phyloP scores from a whole-genome alignment of 2,113 vertebrate genomes.

The Lagopus leucura region DNA sequence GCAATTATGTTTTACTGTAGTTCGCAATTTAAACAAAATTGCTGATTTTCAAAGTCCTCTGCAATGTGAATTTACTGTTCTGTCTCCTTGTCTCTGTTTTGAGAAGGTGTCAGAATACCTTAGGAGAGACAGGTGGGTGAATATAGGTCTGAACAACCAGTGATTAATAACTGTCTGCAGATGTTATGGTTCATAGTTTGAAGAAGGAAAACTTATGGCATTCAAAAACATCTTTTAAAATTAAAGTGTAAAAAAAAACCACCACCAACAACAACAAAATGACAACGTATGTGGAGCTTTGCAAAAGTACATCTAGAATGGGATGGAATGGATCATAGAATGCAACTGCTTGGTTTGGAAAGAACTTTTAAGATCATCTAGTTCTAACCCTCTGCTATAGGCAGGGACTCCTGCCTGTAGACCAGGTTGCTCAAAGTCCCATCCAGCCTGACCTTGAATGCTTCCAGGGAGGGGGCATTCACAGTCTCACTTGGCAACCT shows the following conservation, averaged over 20 bases:
- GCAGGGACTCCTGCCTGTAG: no score
- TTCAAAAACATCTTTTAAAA: background rate
- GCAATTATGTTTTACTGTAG: background rate
- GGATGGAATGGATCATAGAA: background rate
- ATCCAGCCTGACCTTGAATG: no score
- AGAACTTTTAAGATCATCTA: no score
- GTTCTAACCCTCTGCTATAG: no score
- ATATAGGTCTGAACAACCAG: background rate
- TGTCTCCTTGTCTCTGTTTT: background rate
- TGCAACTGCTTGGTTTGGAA: no score
- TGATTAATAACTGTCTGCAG: background rate
- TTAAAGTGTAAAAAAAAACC: background rate
- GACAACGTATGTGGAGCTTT: background rate
- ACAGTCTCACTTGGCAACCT: no score
- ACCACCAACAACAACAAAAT: background rate
- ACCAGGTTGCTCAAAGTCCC: no score
- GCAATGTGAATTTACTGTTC: background rate
- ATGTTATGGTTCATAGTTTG: background rate
- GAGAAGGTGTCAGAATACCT: background rate
- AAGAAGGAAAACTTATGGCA: background rate
- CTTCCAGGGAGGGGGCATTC: no score
- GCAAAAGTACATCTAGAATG: background rate
- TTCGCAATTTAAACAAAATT: constrained; percentile 11
- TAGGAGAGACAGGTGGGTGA: background rate
- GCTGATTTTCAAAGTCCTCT: background rate